phyloP scores from a whole-genome alignment of 2,113 vertebrate genomes.

The Podocnemis expansa region DNA sequence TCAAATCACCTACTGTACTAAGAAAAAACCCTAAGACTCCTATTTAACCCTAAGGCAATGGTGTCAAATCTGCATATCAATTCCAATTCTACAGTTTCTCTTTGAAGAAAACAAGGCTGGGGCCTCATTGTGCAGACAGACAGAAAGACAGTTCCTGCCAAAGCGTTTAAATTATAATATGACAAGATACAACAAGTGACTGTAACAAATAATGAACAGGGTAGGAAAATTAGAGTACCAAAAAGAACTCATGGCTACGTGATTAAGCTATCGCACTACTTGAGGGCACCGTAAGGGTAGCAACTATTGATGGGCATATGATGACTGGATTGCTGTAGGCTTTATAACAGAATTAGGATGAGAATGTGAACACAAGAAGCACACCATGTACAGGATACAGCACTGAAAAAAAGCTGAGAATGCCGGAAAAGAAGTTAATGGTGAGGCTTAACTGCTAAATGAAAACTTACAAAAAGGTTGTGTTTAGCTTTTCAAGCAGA shows the following conservation, averaged over 20 bases:
- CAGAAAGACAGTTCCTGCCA: neutral
- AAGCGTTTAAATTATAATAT: neutral
- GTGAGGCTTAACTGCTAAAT: neutral
- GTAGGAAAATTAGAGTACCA: neutral
- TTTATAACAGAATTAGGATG: neutral
- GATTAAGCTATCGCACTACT: neutral
- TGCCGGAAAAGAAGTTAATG: neutral
- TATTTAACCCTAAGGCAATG: no score
- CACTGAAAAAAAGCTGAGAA: neutral
- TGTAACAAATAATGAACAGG: neutral
- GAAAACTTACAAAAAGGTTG: neutral
- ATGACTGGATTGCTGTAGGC: neutral
- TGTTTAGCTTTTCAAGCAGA: neutral
- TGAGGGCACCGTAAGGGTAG: neutral
- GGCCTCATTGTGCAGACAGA: neutral
- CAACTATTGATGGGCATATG: neutral
- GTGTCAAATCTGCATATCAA: no score
- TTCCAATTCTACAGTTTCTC: no score
- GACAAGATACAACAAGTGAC: neutral
- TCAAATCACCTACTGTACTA: no score
- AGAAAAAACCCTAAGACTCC: no score
- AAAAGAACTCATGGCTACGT: neutral
- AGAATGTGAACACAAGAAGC: neutral
- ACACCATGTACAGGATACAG: neutral
- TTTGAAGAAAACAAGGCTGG: neutral